These are phyloP conservation scores for Tichodroma muraria DNA, from an alignment of 2,113 vertebrate species.

Conservation along the genomic window DNA sequence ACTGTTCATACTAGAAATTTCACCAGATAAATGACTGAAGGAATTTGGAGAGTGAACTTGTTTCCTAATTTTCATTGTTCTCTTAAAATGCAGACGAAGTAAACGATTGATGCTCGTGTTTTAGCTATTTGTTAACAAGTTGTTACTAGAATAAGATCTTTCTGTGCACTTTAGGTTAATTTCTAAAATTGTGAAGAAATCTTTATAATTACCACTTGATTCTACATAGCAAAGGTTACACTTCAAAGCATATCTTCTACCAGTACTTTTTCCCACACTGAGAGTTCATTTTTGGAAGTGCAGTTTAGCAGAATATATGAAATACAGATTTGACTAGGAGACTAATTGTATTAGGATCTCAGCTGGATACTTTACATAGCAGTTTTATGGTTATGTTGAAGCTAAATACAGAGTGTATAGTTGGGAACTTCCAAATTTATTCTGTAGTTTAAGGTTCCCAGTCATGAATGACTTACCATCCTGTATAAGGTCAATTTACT, in stretches of 20 bases:
- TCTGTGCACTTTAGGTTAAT: not conserved
- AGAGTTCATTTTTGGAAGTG: not conserved
- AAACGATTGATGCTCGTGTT: not conserved
- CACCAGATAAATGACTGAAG: not conserved
- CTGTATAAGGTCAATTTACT: slow-evolving; percentile 12
- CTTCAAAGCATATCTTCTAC: not conserved
- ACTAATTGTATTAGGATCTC: not conserved
- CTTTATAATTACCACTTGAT: not conserved
- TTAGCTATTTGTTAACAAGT: not conserved
- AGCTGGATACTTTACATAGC: not conserved
- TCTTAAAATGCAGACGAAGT: not conserved
- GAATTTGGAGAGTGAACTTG: not conserved
- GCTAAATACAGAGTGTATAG: not conserved
- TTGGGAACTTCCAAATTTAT: slow-evolving; percentile 14
- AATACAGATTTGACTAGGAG: not conserved
- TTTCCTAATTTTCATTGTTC: not conserved
- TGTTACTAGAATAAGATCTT: not conserved
- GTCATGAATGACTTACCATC: not conserved
- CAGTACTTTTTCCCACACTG: not conserved
- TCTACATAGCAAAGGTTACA: not conserved
- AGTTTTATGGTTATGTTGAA: not conserved
- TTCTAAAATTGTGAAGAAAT: not conserved
- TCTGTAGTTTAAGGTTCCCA: not conserved
- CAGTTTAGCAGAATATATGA: not conserved
- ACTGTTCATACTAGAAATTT: not conserved